Conservation (phyloP, 37 sponge, comb jelly and placozoan species). For the Oopsacas minuta region DNA sequence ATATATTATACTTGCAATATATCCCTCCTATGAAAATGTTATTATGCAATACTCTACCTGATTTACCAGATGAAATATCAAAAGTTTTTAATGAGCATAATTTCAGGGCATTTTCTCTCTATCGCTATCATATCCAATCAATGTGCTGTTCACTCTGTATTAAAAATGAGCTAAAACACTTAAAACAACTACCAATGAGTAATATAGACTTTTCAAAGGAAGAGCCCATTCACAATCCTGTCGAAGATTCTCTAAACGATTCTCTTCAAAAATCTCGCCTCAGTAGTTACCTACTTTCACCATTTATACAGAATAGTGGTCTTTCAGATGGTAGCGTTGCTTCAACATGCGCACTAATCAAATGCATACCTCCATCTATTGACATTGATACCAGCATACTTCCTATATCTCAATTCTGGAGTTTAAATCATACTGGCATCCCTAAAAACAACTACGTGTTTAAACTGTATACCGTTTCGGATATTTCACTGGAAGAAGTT, state of each 20-base stretch:
- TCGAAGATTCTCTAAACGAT: neutral
- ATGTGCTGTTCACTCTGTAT: neutral
- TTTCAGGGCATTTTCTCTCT: conserved; percentile 14
- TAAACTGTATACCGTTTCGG: neutral
- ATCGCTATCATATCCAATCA: neutral
- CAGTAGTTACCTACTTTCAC: neutral
- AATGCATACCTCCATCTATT: conserved; percentile 6
- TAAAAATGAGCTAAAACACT: neutral
- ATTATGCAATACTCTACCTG: neutral
- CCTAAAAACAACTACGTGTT: neutral
- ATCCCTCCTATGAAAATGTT: neutral
- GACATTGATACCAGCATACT: neutral
- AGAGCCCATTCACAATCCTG: neutral
- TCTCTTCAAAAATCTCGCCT: neutral
- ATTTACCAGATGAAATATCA: neutral
- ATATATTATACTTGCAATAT: neutral
- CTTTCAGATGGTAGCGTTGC: neutral
- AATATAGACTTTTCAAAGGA: neutral
- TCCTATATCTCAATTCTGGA: conserved; percentile 3
- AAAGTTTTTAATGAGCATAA: neutral
- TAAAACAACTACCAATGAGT: neutral
- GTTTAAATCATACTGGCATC: neutral
- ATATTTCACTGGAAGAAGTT: neutral
- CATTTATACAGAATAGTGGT: neutral
- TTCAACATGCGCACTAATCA: neutral